Evolutionary conservation across 2,113 vertebrate species (phyloP).

Genomic region (Sigmodon hispidus): DNA sequence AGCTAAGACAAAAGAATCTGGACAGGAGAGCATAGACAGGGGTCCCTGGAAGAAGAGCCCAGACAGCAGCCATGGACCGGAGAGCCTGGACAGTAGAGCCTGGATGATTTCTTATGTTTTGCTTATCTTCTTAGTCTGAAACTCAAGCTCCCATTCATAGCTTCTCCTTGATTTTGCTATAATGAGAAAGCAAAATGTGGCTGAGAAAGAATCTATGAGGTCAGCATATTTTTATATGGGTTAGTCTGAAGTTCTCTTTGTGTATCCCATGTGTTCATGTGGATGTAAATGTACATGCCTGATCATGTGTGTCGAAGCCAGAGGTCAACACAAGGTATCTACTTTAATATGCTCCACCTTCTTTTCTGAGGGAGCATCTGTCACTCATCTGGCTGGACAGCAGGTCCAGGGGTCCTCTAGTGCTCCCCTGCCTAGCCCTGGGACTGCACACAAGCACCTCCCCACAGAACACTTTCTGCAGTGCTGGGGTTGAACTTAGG

Average conservation of each 20-base stretch:
- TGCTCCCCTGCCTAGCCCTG: not conserved
- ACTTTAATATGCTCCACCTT: too few relatives aligned
- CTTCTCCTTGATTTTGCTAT: constrained; percentile 48
- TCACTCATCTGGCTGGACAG: not conserved
- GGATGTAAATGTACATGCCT: not conserved
- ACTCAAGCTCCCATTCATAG: not conserved
- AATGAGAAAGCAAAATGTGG: constrained; percentile 42
- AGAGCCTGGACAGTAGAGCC: not conserved
- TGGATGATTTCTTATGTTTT: constrained; percentile 32
- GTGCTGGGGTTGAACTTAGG: too few relatives aligned
- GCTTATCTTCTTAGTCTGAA: constrained; percentile 64
- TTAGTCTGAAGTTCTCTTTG: not conserved
- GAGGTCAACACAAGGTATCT: not conserved
- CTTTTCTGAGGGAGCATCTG: not conserved
- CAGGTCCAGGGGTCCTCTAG: too few relatives aligned
- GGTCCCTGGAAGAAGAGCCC: too few relatives aligned
- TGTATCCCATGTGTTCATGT: not conserved
- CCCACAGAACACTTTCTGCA: not conserved
- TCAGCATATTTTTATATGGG: constrained; percentile 2
- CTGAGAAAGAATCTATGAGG: constrained; percentile 5
- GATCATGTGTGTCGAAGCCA: not conserved
- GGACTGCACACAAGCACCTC: fast-evolving
- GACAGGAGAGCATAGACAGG: too few relatives aligned
- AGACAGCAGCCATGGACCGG: too few relatives aligned
- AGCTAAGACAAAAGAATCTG: not conserved